Base-by-base conservation (phyloP, 2,797 vertebrate genomes). In the Rhinichthys osculus region DNA sequence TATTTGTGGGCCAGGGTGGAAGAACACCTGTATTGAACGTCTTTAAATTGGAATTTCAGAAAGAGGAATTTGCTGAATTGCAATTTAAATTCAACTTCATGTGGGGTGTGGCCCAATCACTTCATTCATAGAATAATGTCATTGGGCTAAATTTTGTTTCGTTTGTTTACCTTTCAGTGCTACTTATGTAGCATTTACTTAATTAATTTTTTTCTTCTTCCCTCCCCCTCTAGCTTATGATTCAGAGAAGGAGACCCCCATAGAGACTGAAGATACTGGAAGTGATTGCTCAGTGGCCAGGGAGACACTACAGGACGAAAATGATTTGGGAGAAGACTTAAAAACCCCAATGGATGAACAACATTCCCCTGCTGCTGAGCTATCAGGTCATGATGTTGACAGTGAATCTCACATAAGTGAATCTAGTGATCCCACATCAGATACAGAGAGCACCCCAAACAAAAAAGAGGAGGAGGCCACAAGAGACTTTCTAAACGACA, bases 371-470 rank as follows among this genome's bases (percentile, higher is more conserved):
- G 90, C 92, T 69, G 96, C 96, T 0, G 95, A 98, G 93, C 96
- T 98, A 87, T 98, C 98, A 9, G 96, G 96, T 94, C 97, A 96
- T 87, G 97, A 99, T 82, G 94, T 97, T 96, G 97, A 99, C 96
- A 98, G 97, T 40, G 97, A 99, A 92, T 99, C 97, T 2, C 97
- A 98, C 90, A 95, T 96, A 91, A 98, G 97, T 14, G 98, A 99
- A 93, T 96, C 96, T 23, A 98, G 98, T 72, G 97, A 99, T 93
- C 95, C 96, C 21, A 96, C 97, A 93, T 95, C 95, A 79, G 97
- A 99, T 93, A 97, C 97, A 2, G 97, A 98, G 87, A 97, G 96
- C 54, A 93, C 96, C 89, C 96, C 96, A 38, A 90, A 96, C 89
- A 99, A 98, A 93, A 95, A 95, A 0, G 97, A 97, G 89, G 96